Base-by-base conservation (phyloP, 2,113 vertebrate genomes). In the Cololabis saira region DNA sequence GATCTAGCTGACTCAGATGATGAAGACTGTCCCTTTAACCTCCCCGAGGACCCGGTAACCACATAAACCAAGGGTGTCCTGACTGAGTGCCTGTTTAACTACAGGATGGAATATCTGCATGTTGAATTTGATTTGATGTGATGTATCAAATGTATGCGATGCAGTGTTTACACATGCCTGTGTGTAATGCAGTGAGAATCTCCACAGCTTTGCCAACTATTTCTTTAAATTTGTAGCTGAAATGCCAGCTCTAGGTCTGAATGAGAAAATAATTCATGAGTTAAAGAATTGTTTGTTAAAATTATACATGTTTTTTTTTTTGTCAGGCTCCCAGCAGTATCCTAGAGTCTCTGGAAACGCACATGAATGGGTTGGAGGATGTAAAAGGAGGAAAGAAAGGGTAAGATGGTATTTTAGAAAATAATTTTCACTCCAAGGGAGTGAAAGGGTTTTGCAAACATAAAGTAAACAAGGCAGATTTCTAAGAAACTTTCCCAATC, bases 271-370 rank as follows among this genome's bases (percentile, higher is more conserved):
- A 7, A 18, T 40, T 12, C 5, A n/a, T 37, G 21, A 73, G 15
- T 37, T 4, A 0, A 19, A 40, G 21, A 40, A 30, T 64, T 62
- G 19, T 41, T 60, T 73, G 5, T 43, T n/a, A n/a, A n/a, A n/a
- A 8, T 43, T 33, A 3, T 5, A 14, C 9, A 58, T 71, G 22
- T 12, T 44, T 47, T 70, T n/a, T 50, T 44, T 70, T n/a, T 50
- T 44, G 15, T 66, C 65, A 98, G 98, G 96, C 97, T 90, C 98
- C 98, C 80, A 98, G 95, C 94, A 99, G 98, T 91, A 96, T 98
- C 85, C 94, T 99, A 94, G 98, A 99, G 90, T 98, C 96, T 68
- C 94, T 99, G 85, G 98, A 99, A 89, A 96, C 98, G 63, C 98
- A 99, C 92, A 94, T 99, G 94, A 99, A 98, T 66, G 96, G 94